phyloP scores from a whole-genome alignment of 2,797 vertebrate genomes.

The Galaxias olidus region DNA sequence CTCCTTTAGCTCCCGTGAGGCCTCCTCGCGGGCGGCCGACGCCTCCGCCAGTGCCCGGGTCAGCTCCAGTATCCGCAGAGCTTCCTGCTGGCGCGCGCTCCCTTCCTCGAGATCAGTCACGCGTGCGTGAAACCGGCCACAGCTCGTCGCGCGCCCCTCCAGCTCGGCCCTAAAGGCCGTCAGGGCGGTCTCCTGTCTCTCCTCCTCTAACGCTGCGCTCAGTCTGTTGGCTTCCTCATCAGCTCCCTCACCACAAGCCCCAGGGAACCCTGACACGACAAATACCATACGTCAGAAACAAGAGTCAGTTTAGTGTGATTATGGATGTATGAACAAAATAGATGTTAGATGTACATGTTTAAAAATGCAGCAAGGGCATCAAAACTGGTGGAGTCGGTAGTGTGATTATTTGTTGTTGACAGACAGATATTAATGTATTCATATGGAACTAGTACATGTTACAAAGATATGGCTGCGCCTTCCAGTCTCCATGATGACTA shows the following conservation, averaged over 20 bases:
- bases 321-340: too few relatives aligned
- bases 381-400: too few relatives aligned
- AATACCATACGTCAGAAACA: neutral
- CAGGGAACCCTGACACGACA: neutral
- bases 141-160: constrained; percentile 48
- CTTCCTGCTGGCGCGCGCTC: constrained; percentile 52
- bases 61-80: constrained; percentile 50
- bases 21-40: constrained; percentile 39
- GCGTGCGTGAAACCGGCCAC: constrained; percentile 46
- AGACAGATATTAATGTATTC: too few relatives aligned
- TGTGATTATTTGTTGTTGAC: too few relatives aligned
- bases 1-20: constrained; percentile 46
- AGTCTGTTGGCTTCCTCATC: constrained; percentile 35
- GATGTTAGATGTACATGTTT: too few relatives aligned
- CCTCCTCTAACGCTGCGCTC: constrained; percentile 54
- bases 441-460: too few relatives aligned
- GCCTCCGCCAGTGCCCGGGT: constrained; percentile 34
- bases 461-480: too few relatives aligned
- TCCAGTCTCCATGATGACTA: too few relatives aligned
- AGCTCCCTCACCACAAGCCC: constrained; percentile 51
- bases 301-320: too few relatives aligned
- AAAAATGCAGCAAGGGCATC: too few relatives aligned
- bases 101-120: constrained; percentile 60
- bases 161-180: constrained; percentile 55
- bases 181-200: constrained; percentile 51